These are phyloP conservation scores for Drosophila arizonae DNA, from an alignment of 1,140 invertebrate genomes.

Conservation along the genomic window DNA sequence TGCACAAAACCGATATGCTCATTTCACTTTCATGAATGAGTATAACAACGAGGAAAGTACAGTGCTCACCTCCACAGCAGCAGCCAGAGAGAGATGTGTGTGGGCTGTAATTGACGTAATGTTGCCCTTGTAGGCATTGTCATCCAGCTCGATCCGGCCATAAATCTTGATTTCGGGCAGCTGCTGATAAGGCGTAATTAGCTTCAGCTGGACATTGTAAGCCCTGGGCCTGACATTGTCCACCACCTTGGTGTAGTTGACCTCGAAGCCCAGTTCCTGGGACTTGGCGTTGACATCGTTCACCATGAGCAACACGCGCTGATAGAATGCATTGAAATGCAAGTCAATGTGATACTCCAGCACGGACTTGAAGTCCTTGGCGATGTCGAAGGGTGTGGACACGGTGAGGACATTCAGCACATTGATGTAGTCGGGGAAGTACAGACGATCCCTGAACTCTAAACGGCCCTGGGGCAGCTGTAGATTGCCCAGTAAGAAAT, in stretches of 20 bases:
- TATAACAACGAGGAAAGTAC: no score
- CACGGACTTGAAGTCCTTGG: constrained; percentile 85
- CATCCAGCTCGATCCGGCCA: constrained; percentile 84
- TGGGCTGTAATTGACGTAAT: constrained; percentile 83
- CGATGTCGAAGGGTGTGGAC: constrained; percentile 85
- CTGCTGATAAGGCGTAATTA: constrained; percentile 85
- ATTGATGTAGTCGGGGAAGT: constrained; percentile 85
- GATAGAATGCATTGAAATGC: constrained; percentile 84
- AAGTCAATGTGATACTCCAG: constrained; percentile 85
- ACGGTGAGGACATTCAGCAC: constrained; percentile 87
- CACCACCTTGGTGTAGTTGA: constrained; percentile 84
- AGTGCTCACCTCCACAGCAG: constrained; percentile 83
- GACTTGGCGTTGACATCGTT: constrained; percentile 84
- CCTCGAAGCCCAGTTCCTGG: constrained; percentile 58
- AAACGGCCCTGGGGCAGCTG: constrained; percentile 84
- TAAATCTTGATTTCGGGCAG: constrained; percentile 83
- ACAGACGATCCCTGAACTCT: constrained; percentile 84
- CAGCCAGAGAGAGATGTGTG: constrained; percentile 82
- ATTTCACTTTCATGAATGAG: no score
- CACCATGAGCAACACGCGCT: constrained; percentile 80
- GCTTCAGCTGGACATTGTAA: constrained; percentile 83
- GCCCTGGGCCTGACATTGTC: constrained; percentile 83
- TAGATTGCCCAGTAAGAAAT: constrained; percentile 83
- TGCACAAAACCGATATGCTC: no score
- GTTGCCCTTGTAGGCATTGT: constrained; percentile 84